These are phyloP conservation scores for Pectinophora gossypiella DNA, from an alignment of 1,140 invertebrate species.

Conservation along the genomic window DNA sequence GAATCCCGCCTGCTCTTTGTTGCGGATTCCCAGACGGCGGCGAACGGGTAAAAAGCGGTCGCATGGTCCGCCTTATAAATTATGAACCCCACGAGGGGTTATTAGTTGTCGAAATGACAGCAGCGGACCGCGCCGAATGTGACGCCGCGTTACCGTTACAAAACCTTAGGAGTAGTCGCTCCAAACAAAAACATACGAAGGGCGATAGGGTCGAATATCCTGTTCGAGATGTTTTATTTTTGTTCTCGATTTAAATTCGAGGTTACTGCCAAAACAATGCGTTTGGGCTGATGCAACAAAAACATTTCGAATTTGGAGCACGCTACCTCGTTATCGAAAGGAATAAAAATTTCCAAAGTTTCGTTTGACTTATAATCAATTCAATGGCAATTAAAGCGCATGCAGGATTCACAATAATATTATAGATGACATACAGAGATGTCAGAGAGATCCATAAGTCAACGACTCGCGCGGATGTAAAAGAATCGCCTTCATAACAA, in stretches of 20 bases:
- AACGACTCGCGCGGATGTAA: conserved; percentile 39
- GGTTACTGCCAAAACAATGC: conserved; percentile 25
- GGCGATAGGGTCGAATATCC: conserved; percentile 51
- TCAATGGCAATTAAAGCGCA: not conserved
- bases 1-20: conserved; percentile 61
- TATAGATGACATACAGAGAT: conserved; percentile 45
- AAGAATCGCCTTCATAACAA: conserved; percentile 24
- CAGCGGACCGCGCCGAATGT: conserved; percentile 30
- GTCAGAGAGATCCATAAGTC: conserved; percentile 48
- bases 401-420: conserved; percentile 32
- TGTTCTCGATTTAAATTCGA: conserved; percentile 39
- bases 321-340: conserved; percentile 8
- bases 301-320: conserved; percentile 22
- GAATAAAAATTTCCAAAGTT: conserved; percentile 3
- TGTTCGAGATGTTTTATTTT: conserved; percentile 47
- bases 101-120: conserved; percentile 64
- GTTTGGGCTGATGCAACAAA: conserved; percentile 19
- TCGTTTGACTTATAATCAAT: conserved; percentile 18
- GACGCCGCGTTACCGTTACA: conserved; percentile 60
- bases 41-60: conserved; percentile 65
- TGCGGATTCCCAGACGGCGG: conserved; percentile 71
- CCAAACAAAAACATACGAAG: conserved; percentile 38
- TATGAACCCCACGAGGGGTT: conserved; percentile 47
- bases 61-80: conserved; percentile 62
- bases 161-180: conserved; percentile 37